phyloP scores from a whole-genome alignment of 2,888 invertebrate species.

The Lordiphosa fenestrarum region DNA sequence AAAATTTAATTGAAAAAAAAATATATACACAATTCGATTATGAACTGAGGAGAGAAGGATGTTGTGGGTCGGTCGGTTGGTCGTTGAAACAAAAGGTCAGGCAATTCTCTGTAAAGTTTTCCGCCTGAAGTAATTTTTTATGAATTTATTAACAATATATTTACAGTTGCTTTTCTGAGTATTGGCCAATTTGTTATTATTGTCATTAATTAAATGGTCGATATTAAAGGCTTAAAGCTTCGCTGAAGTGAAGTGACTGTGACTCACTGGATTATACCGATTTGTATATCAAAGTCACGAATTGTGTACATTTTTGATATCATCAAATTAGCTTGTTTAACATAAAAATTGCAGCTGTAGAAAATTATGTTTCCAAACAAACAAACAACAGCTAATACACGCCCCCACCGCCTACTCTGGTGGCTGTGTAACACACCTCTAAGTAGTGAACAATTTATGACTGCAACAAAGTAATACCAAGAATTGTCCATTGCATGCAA shows the following conservation, averaged over 20 bases:
- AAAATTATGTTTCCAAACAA: too few relatives aligned
- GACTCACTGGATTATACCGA: neutral
- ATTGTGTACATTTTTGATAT: neutral
- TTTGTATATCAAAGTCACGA: neutral
- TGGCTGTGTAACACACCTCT: too few relatives aligned
- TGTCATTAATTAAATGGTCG: constrained; percentile 53
- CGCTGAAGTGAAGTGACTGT: neutral
- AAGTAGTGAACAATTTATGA: too few relatives aligned
- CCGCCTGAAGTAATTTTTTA: neutral
- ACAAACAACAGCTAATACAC: too few relatives aligned
- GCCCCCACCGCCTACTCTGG: too few relatives aligned
- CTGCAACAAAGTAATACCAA: too few relatives aligned
- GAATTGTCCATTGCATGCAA: too few relatives aligned
- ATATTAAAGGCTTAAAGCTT: constrained; percentile 12
- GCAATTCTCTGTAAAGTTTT: neutral
- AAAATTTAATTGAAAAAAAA: constrained; percentile 51
- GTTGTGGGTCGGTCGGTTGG: too few relatives aligned
- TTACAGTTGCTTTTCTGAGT: constrained; percentile 11
- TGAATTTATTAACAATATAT: constrained; percentile 35
- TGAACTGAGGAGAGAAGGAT: neutral
- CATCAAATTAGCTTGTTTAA: neutral
- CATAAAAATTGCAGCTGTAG: too few relatives aligned
- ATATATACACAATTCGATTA: constrained; percentile 42
- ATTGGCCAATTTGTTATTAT: constrained; percentile 35
- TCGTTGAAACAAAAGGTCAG: neutral